Base-by-base conservation (phyloP, 2,113 vertebrate genomes). In the Silurus glanis region DNA sequence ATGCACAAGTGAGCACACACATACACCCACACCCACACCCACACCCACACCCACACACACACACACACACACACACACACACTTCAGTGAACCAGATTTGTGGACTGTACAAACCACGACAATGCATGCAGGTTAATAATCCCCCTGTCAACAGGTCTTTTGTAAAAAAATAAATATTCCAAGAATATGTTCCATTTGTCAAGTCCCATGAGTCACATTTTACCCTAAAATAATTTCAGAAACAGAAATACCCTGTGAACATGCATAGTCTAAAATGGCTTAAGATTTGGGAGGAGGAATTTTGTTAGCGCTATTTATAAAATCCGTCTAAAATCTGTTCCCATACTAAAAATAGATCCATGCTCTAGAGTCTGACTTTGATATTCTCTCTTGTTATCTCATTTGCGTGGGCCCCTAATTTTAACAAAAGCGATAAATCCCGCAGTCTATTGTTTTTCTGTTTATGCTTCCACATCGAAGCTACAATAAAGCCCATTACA, bases 271-370 rank as follows among this genome's bases (percentile, higher is more conserved):
- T 71, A 56, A 80, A n/a, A 71, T 37, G 51, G 64, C n/a, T 23
- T 84, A 25, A 64, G 61, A 61, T 55, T 82, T 37, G 51, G 9
- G 49, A 47, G 25, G 21, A 82, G 47, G 80, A 82, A 51, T 47
- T 82, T 3, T 53, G 47, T 83, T 83, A 55, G 21, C 6, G n/a
- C 61, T 51, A 82, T 82, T 82, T 66, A 37, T 82, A 67, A 66
- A 83, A 83, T 69, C 49, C 8, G n/a, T 83, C 49, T 55, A 64
- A 83, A 69, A 69, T 83, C 81, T 69, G 64, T 85, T 80, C 61
- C 83, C 59, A 23, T 58, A 12, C 88, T 84, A 84, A 86, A 81
- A 89, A 89, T 69, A 86, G 55, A n/a, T 9, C 0, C 47, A 55
- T n/a, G 45, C 72, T 71, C 37, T 69, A n/a, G 21, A 55, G 28